Percentiles rank a stretch among this genome's conserved stretches.
phyloP scores from a whole-genome alignment of 1,140 invertebrate genomes.

The Cyphomyrmex costatus region DNA sequence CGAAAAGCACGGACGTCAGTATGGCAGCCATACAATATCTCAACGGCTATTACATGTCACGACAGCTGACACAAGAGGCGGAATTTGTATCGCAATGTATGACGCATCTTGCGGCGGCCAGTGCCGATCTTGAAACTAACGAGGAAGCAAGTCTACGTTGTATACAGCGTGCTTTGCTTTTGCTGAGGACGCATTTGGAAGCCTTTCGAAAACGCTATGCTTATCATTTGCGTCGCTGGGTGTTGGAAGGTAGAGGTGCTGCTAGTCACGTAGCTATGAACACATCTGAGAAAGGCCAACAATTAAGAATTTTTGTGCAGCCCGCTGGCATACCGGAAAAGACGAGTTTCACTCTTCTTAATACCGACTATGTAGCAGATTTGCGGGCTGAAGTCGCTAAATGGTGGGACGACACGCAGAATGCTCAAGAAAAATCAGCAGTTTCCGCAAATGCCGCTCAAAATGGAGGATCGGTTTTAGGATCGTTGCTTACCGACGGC shows the following conservation, averaged over 20 bases:
- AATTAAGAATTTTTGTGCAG: constrained; percentile 93
- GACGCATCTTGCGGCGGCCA: constrained; percentile 94
- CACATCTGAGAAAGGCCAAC: constrained; percentile 87
- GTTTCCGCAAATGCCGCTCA: constrained; percentile 64
- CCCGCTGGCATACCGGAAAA: constrained; percentile 94
- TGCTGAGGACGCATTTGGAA: constrained; percentile 97
- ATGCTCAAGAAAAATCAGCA: constrained; percentile 73
- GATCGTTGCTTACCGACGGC: constrained; percentile 91
- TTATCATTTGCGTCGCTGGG: constrained; percentile 94
- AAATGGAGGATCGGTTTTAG: constrained; percentile 85
- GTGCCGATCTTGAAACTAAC: constrained; percentile 90
- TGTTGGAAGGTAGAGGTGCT: constrained; percentile 93
- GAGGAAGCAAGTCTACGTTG: constrained; percentile 94
- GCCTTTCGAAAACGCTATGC: constrained; percentile 96
- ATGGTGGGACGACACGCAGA: constrained; percentile 92
- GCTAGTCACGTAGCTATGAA: constrained; percentile 90
- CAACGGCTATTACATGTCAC: constrained; percentile 97
- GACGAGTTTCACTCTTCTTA: constrained; percentile 91
- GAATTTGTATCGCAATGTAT: constrained; percentile 97
- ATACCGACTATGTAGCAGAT: constrained; percentile 95
- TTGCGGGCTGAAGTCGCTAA: constrained; percentile 96
- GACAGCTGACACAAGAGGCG: constrained; percentile 95
- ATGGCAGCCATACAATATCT: constrained; percentile 97
- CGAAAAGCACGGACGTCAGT: constrained; percentile 96
- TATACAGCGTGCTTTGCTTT: constrained; percentile 94